A percentile compares a stretch with the other conserved stretches of the same genome.
Conservation (phyloP, 2,797 vertebrate genomes). For the Limosa lapponica region DNA sequence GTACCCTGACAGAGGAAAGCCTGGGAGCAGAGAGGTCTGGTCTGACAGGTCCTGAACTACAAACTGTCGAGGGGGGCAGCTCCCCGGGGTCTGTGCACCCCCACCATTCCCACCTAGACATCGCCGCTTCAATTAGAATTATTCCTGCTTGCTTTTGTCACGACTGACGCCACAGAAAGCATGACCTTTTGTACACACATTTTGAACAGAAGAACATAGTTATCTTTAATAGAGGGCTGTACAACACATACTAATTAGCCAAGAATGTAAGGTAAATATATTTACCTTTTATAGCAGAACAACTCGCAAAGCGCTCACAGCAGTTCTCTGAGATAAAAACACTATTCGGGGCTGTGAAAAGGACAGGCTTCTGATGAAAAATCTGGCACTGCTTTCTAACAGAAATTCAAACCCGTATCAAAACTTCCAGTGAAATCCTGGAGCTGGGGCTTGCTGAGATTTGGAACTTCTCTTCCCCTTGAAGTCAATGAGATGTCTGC, state of each 20-base stretch:
- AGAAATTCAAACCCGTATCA: not conserved
- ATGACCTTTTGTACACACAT: rapidly evolving
- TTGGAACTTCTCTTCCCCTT: not conserved
- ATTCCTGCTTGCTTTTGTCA: not conserved
- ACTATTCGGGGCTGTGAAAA: not conserved
- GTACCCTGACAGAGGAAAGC: not conserved
- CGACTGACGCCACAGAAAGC: rapidly evolving
- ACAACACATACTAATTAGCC: not conserved
- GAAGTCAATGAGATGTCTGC: not conserved
- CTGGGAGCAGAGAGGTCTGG: not conserved
- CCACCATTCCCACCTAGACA: not conserved
- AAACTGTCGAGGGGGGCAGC: not conserved
- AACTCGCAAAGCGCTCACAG: not conserved
- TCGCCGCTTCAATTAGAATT: rapidly evolving
- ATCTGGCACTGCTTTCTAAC: not conserved
- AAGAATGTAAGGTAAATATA: not conserved
- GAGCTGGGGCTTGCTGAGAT: not conserved
- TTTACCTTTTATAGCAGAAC: not conserved
- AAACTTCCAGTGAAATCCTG: not conserved
- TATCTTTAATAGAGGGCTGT: not conserved
- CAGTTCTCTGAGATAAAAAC: not conserved
- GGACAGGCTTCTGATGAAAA: not conserved
- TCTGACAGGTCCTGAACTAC: not conserved
- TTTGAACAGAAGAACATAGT: not conserved
- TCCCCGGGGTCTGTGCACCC: not conserved